These are phyloP conservation scores for Cricetomys ansorgei DNA, from an alignment of 2,113 vertebrate species.

Conservation along the genomic window DNA sequence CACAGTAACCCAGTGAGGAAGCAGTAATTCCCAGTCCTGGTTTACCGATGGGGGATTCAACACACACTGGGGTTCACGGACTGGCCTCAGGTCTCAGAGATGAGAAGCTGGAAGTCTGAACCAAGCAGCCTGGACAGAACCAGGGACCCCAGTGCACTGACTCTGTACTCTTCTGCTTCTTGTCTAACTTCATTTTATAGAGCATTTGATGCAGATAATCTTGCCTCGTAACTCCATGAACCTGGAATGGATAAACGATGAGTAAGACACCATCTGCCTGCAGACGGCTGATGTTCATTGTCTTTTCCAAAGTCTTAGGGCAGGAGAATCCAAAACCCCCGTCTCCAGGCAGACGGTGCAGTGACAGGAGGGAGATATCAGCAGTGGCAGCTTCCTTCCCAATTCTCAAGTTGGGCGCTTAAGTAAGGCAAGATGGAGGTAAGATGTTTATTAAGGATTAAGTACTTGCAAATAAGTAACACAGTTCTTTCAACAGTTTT, in stretches of 20 bases:
- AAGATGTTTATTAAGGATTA: no score
- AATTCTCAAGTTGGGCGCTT: no score
- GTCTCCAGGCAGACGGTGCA: neutral
- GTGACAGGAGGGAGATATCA: neutral
- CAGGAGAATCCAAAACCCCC: neutral
- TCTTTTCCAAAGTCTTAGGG: neutral
- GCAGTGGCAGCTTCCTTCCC: neutral
- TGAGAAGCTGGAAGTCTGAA: neutral
- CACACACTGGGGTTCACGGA: neutral
- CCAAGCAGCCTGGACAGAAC: neutral
- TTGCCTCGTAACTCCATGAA: neutral
- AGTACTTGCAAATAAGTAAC: conserved; percentile 58
- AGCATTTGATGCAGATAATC: neutral
- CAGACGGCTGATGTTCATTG: neutral
- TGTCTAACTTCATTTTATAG: neutral
- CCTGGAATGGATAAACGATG: neutral
- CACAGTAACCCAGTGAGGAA: neutral
- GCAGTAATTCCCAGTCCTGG: neutral
- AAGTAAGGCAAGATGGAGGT: no score
- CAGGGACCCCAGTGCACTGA: neutral
- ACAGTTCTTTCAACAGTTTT: conserved; percentile 71
- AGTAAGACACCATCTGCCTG: neutral
- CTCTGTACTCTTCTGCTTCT: neutral
- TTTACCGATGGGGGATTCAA: neutral
- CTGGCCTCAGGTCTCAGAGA: neutral